Evolutionary conservation across 2,888 invertebrate genomes (phyloP).

Genomic region (Apodemia duryi): DNA sequence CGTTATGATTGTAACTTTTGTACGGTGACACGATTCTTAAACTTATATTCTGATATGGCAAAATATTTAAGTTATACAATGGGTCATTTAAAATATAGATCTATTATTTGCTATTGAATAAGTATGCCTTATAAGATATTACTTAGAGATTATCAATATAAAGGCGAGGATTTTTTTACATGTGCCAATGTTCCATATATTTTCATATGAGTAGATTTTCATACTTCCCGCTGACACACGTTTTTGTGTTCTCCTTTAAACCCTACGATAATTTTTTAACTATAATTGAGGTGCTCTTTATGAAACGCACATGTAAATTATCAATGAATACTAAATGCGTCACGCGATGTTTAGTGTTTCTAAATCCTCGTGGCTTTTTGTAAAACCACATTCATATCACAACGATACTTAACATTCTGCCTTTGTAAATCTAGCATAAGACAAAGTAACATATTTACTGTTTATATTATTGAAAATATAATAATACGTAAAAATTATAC

Average conservation of each 20-base stretch:
- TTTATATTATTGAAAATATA: neutral
- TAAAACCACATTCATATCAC: constrained; percentile 12
- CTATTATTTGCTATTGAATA: constrained; percentile 9
- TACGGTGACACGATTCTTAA: constrained; percentile 48
- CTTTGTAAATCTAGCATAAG: constrained; percentile 19
- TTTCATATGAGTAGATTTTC: constrained; percentile 13
- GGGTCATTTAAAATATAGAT: neutral
- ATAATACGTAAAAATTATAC: constrained; percentile 12
- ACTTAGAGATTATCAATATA: neutral
- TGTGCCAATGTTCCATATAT: constrained; percentile 18
- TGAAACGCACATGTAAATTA: constrained; percentile 26
- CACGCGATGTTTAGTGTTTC: constrained; percentile 14
- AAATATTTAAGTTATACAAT: constrained; percentile 6
- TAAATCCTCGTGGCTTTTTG: constrained; percentile 15
- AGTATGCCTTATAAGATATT: constrained; percentile 2
- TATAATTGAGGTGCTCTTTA: constrained; percentile 31
- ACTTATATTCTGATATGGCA: constrained; percentile 25
- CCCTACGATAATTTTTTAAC: neutral
- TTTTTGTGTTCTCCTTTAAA: neutral
- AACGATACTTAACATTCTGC: constrained; percentile 5
- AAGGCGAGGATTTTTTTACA: constrained; percentile 16
- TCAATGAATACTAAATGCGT: constrained; percentile 6
- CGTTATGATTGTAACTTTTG: constrained; percentile 54
- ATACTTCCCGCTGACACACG: neutral
- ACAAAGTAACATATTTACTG: constrained; percentile 6